Percentiles rank a stretch among this genome's conserved stretches.
phyloP scores from a whole-genome alignment of 2,888 invertebrate species.

The Cephus runcator region DNA sequence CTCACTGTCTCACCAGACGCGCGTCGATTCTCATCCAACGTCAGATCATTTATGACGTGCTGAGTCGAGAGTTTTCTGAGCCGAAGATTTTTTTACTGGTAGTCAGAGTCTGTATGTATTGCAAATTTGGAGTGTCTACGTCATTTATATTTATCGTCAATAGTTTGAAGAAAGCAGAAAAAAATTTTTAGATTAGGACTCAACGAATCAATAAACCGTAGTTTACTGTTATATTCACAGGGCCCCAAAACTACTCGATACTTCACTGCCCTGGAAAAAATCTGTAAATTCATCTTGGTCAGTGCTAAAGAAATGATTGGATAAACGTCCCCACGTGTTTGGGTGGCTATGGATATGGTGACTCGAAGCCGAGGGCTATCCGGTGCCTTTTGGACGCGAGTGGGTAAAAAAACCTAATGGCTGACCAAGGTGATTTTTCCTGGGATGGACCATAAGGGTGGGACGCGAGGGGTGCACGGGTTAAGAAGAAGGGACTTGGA shows the following conservation, averaged over 20 bases:
- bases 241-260: too few species aligned
- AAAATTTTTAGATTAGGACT: too few species aligned
- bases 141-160: too few species aligned
- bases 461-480: neutral
- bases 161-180: too few species aligned
- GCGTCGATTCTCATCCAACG: neutral
- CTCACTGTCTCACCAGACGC: neutral
- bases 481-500: neutral
- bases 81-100: neutral
- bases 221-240: neutral
- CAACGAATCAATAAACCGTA: too few species aligned
- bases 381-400: neutral
- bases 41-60: neutral
- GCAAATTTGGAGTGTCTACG: too few species aligned
- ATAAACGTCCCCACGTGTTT: neutral
- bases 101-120: neutral
- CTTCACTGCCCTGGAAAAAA: too few species aligned
- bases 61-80: neutral
- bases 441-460: neutral
- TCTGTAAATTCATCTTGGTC: too few species aligned
- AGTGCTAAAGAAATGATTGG: neutral
- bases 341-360: neutral
- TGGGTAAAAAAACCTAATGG: neutral
- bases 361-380: neutral
- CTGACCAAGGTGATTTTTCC: neutral